Base-by-base conservation (phyloP, 1,140 invertebrate species). In the Whitmania pigra region DNA sequence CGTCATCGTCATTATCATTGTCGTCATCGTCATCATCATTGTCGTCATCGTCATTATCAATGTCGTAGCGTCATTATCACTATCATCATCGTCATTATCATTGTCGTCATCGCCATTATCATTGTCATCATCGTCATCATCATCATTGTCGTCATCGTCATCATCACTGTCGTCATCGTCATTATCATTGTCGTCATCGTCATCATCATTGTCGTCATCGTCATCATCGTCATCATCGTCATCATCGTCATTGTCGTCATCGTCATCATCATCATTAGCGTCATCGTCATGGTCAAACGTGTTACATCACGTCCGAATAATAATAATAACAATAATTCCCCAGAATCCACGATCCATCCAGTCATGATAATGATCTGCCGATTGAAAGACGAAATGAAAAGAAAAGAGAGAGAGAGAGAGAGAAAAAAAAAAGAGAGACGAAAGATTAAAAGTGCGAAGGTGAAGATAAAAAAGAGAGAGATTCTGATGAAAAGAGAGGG, bases 141-240 rank as follows among this genome's bases (percentile, higher is more conserved):
- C 54, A 57, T n/a, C 54, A 57, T n/a, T 9, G 9, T 9, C 20
- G 9, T n/a, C 54, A 57, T n/a, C 54, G 9, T n/a, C 54, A 57
- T 20, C 54, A 57, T n/a, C 54, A 57, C 5, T 9, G 25, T 57
- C 54, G 25, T 57, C 54, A 57, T 57, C 54, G 25, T n/a, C 54
- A 57, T 20, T 9, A 57, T 25, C 57, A 63, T 63, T 18, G 22
- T 22, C 57, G 22, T 25, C 57, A 63, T 25, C 29, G 9, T 13
- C 57, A 63, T 25, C 57, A 63, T 63, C 29, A 63, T 13, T 15
- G 22, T 63, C 57, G 22, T n/a, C 57, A 63, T 63, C 57, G 22
- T 63, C 57, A n/a, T 63, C 22, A 63, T 17, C 57, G 6, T 63
- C 57, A 63, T 63, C 57, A 63, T 17, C 57, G 22, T 63, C 4